Percentiles rank a stretch among this genome's conserved stretches.
Conservation (phyloP, 2,888 invertebrate genomes). For the Polylopha cassiicola region DNA sequence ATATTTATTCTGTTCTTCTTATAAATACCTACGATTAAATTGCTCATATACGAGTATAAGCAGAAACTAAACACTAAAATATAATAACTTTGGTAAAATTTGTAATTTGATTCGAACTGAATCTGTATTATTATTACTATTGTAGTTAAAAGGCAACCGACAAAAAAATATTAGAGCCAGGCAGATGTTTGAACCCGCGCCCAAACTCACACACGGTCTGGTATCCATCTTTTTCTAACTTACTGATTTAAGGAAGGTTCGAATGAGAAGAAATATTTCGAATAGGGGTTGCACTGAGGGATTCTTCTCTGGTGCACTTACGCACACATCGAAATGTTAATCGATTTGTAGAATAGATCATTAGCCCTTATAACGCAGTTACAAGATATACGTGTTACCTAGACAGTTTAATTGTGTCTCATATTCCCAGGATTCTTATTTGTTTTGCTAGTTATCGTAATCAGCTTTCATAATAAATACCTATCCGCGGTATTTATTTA, state of each 20-base stretch:
- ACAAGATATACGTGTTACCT: too few species aligned
- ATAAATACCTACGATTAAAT: too few species aligned
- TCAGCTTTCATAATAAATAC: too few species aligned
- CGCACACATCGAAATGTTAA: constrained; percentile 46
- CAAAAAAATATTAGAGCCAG: constrained; percentile 57
- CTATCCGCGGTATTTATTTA: too few species aligned
- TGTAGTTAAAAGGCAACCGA: constrained; percentile 43
- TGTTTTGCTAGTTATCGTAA: too few species aligned
- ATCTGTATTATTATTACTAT: constrained; percentile 48
- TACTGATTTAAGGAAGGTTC: constrained; percentile 3
- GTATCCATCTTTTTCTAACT: constrained; percentile 32
- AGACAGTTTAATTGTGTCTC: too few species aligned
- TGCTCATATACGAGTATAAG: too few species aligned
- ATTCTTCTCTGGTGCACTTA: constrained; percentile 43
- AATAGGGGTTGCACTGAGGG: constrained; percentile 66
- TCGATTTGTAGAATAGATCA: constrained; percentile 59
- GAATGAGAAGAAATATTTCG: constrained; percentile 38
- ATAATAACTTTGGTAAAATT: constrained; percentile 22
- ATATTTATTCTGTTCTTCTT: too few species aligned
- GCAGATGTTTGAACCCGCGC: constrained; percentile 70
- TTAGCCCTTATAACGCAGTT: neutral
- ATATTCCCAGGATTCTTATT: too few species aligned
- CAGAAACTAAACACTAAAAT: too few species aligned
- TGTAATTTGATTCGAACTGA: constrained; percentile 36
- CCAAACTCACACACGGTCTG: constrained; percentile 39